Evolutionary conservation across 2,888 invertebrate species (phyloP).

Genomic region (Hipparchia sbordonii): DNA sequence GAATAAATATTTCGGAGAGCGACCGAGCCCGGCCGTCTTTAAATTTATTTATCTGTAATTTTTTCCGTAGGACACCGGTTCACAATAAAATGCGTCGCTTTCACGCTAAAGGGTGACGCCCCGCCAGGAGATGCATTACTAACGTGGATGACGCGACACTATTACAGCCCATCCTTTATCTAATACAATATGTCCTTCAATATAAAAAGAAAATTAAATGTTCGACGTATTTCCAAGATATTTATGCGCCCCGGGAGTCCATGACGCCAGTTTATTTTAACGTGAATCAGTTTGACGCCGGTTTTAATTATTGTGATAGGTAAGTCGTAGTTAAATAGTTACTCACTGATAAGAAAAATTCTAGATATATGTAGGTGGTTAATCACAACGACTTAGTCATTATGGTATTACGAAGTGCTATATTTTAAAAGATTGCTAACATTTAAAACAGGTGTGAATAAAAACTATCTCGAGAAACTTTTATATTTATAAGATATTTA

Average conservation of each 20-base stretch:
- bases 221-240: constrained; percentile 72
- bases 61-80: constrained; percentile 61
- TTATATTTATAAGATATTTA: background rate
- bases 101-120: constrained; percentile 58
- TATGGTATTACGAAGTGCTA: background rate
- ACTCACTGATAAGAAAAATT: constrained; percentile 22
- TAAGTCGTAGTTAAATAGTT: background rate
- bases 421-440: background rate
- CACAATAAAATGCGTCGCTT: constrained; percentile 49
- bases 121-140: constrained; percentile 72
- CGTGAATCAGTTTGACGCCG: constrained; percentile 16
- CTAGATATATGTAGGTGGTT: background rate
- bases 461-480: background rate
- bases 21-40: constrained; percentile 58
- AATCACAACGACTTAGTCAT: background rate
- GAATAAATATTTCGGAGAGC: constrained; percentile 78
- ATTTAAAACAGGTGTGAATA: background rate
- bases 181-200: constrained; percentile 79
- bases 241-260: constrained; percentile 74
- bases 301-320: constrained; percentile 4
- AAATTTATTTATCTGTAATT: constrained; percentile 60
- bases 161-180: constrained; percentile 79
- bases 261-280: constrained; percentile 40
- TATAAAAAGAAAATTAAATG: constrained; percentile 76
- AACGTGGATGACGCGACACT: constrained; percentile 78